Evolutionary conservation across 2,888 invertebrate genomes (phyloP), one percentile per base, ranked within the genome.

Genomic region (Phyllotreta cruciferae): DNA sequence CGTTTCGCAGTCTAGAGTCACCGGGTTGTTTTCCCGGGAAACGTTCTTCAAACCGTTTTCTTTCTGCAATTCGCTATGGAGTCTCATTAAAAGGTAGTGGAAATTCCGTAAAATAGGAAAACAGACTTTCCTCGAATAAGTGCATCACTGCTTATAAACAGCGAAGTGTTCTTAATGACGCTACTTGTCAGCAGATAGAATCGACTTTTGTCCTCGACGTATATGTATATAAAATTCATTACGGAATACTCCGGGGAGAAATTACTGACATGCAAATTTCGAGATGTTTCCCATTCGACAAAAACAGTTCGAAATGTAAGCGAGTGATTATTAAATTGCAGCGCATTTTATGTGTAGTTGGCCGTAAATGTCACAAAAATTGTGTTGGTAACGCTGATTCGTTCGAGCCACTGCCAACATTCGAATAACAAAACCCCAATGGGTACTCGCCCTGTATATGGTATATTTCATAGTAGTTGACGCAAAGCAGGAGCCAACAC

Each of bases 51-150:
- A 24, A 52, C 52, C 38, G 37, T 38, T 52, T 52, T 52, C 52
- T 52, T 24, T 38, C 52, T 52, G 13, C 37, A 52, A 52, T 52
- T 52, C 52, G 36, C 52, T 37, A 11, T 56, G 45, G 9, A 41
- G 55, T 36, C 41, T 61, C 61, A 45, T 61, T 61, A 61, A 61
- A 42, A 35, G 61, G 39, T 61, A 61, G 41, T 61, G 55, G 55
- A 49, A 56, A 37, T 56, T 34, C 37, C 37, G 56, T 8, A 45
- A 61, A 61, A 61, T 61, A 41, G 38, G 49, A 41, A 61, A 61
- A 61, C 49, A 61, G 49, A 61, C 55, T 61, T 50, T 61, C 50
- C 49, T 49, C 47, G 41, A 56, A 55, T 47, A 55, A 44, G 37
- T 55, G 47, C 47, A 41, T 47, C 35, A 37, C 55, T 61, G 56